Percentiles rank a stretch among this genome's conserved stretches.
These are phyloP conservation scores for Onychomys arenicola DNA, from an alignment of 2,797 vertebrate species.

Conservation along the genomic window DNA sequence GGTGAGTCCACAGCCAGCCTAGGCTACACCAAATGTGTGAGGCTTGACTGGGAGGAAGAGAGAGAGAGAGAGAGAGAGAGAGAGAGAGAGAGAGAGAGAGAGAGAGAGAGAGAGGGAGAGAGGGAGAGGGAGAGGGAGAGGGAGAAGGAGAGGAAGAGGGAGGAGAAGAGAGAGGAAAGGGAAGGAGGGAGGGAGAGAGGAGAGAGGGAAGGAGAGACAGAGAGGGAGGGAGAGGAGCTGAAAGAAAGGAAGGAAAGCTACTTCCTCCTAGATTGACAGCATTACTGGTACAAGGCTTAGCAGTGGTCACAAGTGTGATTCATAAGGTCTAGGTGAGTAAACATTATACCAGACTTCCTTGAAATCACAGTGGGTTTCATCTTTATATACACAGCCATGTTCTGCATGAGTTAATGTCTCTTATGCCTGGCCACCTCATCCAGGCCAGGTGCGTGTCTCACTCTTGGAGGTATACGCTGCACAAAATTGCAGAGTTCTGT, in stretches of 20 bases:
- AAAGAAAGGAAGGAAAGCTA: neutral
- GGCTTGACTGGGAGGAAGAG: neutral
- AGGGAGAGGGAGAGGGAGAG: rapidly evolving
- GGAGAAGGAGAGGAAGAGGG: rapidly evolving
- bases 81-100: too few relatives aligned
- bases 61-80: neutral
- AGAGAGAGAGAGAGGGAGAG: too few relatives aligned
- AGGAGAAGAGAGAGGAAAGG: rapidly evolving
- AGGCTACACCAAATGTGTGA: neutral
- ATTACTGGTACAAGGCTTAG: neutral
- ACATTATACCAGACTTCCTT: neutral
- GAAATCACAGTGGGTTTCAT: neutral
- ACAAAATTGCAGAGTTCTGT: neutral
- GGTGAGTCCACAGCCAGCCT: neutral
- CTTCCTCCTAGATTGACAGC: neutral
- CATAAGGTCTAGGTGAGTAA: neutral
- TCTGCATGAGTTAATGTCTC: neutral
- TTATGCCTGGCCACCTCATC: neutral
- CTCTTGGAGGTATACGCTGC: neutral
- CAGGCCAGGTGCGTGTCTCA: neutral
- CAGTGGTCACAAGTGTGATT: neutral
- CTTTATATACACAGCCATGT: rapidly evolving
- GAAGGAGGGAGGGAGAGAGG: neutral
- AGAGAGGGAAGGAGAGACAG: rapidly evolving
- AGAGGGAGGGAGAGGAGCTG: rapidly evolving